Percentiles rank a stretch among this genome's conserved stretches.
Evolutionary conservation across 2,113 vertebrate species (phyloP).

Genomic region (Loxodonta africana): DNA sequence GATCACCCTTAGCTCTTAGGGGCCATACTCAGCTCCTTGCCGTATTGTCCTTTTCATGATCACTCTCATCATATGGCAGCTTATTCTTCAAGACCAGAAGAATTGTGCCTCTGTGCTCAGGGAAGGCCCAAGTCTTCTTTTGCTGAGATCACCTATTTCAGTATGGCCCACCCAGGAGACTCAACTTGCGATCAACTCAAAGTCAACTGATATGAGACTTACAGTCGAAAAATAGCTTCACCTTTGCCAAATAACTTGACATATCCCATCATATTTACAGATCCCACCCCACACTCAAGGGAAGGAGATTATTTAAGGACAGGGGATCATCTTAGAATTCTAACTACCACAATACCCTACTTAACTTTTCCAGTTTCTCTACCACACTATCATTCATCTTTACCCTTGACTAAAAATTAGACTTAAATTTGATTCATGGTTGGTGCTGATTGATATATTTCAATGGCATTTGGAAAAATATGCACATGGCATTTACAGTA

Average conservation of each 20-base stretch:
- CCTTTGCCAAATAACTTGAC: not conserved
- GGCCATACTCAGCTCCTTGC: not conserved
- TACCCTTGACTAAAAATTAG: constrained; percentile 16
- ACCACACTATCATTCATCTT: not conserved
- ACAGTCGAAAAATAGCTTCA: not conserved
- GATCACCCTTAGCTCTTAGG: not conserved
- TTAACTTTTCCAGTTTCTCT: not conserved
- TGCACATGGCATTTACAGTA: not conserved
- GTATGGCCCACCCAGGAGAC: not conserved
- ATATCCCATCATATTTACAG: not conserved
- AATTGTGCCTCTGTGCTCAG: not conserved
- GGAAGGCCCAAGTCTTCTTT: not conserved
- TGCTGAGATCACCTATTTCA: not conserved
- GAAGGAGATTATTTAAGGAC: not conserved
- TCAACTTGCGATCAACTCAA: not conserved
- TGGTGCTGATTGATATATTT: not conserved
- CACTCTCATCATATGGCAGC: no score
- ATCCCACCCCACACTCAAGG: not conserved
- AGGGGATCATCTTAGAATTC: not conserved
- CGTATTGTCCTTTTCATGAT: not conserved
- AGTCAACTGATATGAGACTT: not conserved
- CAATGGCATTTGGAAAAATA: not conserved
- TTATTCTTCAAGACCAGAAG: not conserved
- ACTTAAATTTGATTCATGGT: not conserved
- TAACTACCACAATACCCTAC: not conserved